Conservation (phyloP, 2,113 vertebrate genomes). For the Scophthalmus maximus region DNA sequence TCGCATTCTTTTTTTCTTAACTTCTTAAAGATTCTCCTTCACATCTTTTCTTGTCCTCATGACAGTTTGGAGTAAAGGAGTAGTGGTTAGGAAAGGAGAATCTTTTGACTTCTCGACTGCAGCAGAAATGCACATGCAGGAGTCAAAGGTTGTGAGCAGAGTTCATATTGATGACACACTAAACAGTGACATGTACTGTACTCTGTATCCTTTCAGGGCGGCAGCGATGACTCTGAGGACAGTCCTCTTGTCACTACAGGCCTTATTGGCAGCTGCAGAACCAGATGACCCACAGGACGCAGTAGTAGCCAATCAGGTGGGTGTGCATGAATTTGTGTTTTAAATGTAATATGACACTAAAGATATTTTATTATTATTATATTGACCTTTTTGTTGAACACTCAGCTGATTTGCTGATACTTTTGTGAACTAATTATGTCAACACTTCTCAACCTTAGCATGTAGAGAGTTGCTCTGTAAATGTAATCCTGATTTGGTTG, state of each 20-base stretch:
- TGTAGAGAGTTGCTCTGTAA: too few relatives aligned
- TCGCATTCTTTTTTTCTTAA: too few relatives aligned
- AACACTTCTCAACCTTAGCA: too few relatives aligned
- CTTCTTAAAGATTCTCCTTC: too few relatives aligned
- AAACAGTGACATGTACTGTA: background rate
- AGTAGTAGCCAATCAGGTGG: constrained; percentile 96
- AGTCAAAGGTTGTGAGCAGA: background rate
- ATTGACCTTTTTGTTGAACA: too few relatives aligned
- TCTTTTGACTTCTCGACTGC: too few relatives aligned
- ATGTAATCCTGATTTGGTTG: too few relatives aligned
- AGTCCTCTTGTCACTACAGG: constrained; percentile 98
- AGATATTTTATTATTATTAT: background rate
- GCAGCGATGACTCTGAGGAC: constrained; percentile 99
- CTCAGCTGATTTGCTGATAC: too few relatives aligned
- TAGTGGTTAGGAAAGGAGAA: too few relatives aligned
- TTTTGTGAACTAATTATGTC: too few relatives aligned
- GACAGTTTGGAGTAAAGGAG: too few relatives aligned
- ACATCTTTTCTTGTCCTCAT: too few relatives aligned
- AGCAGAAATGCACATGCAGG: background rate
- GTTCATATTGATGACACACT: background rate
- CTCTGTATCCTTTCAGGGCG: constrained; percentile 84
- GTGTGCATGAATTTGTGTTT: constrained; percentile 23
- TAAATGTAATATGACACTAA: background rate
- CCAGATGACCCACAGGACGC: constrained; percentile 96
- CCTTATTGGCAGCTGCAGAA: constrained; percentile 96